phyloP scores from a whole-genome alignment of 2,888 invertebrate species.

The Stenodera caucasica region DNA sequence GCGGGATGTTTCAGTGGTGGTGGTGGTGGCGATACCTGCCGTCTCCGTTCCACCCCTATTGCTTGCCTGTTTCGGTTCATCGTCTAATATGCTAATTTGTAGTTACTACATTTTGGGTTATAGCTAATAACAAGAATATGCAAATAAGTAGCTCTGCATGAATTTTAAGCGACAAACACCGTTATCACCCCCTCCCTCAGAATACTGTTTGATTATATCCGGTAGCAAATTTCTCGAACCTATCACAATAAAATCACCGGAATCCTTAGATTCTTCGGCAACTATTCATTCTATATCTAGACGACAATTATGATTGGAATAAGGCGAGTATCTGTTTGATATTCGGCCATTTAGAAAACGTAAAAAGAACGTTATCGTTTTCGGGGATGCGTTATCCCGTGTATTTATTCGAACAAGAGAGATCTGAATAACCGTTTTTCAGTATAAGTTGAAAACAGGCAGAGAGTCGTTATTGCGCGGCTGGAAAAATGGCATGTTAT shows the following conservation, averaged over 20 bases:
- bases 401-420: conserved; percentile 26
- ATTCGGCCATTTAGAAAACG: neutral
- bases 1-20: conserved; percentile 35
- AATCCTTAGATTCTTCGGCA: no score
- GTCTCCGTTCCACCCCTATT: conserved; percentile 12
- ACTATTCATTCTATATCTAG: no score
- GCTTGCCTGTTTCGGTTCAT: conserved; percentile 37
- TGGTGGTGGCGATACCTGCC: conserved; percentile 18
- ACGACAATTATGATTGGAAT: no score
- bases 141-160: conserved; percentile 35
- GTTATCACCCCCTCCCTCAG: conserved; percentile 6
- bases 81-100: conserved; percentile 46
- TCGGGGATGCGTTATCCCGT: conserved; percentile 13
- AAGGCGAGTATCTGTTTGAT: no score
- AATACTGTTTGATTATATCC: conserved; percentile 7
- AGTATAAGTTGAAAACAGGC: conserved; percentile 15
- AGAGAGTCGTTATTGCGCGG: conserved; percentile 43
- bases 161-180: conserved; percentile 30
- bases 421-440: conserved; percentile 25
- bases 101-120: conserved; percentile 45
- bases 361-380: neutral
- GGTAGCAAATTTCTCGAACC: neutral
- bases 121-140: conserved; percentile 45
- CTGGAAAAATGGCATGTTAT: conserved; percentile 54
- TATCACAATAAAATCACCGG: no score